phyloP scores from a whole-genome alignment of 1,140 invertebrate genomes.

The Oncopodura yosiiana region DNA sequence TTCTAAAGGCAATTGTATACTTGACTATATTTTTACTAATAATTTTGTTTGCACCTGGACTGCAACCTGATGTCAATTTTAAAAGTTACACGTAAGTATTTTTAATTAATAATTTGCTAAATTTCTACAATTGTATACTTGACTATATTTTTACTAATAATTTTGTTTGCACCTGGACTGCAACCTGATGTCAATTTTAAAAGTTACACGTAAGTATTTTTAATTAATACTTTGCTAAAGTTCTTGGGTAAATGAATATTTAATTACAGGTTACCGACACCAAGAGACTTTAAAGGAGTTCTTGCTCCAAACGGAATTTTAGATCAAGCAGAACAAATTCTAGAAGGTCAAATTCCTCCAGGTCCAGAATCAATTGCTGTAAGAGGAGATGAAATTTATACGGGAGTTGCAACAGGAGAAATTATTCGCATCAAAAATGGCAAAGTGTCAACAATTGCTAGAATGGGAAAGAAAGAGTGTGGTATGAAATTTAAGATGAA shows the following conservation, averaged over 20 bases:
- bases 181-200: not conserved
- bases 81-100: constrained; percentile 42
- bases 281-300: constrained; percentile 45
- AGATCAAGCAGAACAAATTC: constrained; percentile 52
- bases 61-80: constrained; percentile 46
- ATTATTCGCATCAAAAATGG: constrained; percentile 55
- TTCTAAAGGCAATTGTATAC: not conserved
- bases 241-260: too few relatives aligned
- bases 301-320: constrained; percentile 53
- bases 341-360: constrained; percentile 47
- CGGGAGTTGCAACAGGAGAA: constrained; percentile 54
- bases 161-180: constrained; percentile 4
- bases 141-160: constrained; percentile 3
- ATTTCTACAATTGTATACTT: constrained; percentile 13
- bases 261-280: constrained; percentile 42
- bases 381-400: constrained; percentile 56
- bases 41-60: constrained; percentile 47
- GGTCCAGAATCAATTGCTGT: constrained; percentile 61
- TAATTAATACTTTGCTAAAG: not conserved
- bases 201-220: not conserved
- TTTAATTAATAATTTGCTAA: constrained; percentile 4
- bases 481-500: constrained; percentile 46
- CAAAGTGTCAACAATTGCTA: constrained; percentile 50
- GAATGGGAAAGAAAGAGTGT: constrained; percentile 66
- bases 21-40: constrained; percentile 24